Evolutionary conservation across 1,140 invertebrate species (phyloP).

Genomic region (Bombus ignitus): DNA sequence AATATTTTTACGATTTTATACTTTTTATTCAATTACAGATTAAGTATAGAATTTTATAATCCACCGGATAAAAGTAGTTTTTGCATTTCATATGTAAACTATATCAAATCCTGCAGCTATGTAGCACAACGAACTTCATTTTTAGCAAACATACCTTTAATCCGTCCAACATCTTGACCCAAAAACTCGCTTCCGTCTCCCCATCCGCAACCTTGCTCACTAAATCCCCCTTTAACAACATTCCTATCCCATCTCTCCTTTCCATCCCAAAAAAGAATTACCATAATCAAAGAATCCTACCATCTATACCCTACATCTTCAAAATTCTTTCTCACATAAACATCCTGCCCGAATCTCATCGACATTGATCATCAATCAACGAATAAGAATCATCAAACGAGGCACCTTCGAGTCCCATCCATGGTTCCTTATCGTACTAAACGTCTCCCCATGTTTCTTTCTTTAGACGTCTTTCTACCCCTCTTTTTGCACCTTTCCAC

Average conservation of each 20-base stretch:
- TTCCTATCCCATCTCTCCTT: not conserved
- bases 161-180: conserved; percentile 7
- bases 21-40: too few relatives aligned
- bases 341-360: not conserved
- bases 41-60: too few relatives aligned
- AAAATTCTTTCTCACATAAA: not conserved
- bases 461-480: not conserved
- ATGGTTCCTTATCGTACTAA: not conserved
- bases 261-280: not conserved
- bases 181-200: not conserved
- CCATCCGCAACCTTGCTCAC: not conserved
- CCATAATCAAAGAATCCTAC: conserved; percentile 17
- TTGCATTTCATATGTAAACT: not conserved
- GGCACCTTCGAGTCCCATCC: not conserved
- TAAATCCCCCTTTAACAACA: not conserved
- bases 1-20: too few relatives aligned
- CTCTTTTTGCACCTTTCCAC: not conserved
- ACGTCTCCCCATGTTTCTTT: not conserved
- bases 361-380: not conserved
- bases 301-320: not conserved
- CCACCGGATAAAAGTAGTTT: not conserved
- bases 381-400: not conserved
- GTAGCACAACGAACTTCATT: not conserved
- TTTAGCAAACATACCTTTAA: not conserved
- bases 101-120: not conserved